phyloP scores from a whole-genome alignment of 2,888 invertebrate genomes.

The Eilema caniola region DNA sequence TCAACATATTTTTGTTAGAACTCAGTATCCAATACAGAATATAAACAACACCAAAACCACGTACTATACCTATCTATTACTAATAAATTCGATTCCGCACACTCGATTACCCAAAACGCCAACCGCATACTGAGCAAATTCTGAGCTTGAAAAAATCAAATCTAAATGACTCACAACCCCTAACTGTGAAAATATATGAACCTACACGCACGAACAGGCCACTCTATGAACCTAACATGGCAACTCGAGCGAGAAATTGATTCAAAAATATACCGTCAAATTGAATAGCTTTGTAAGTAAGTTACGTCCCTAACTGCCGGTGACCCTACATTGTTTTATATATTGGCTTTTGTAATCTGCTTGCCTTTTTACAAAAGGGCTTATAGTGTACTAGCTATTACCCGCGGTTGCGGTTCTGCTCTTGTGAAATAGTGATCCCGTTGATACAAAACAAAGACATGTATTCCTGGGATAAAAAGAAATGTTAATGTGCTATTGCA shows the following conservation, averaged over 20 bases:
- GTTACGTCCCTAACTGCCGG: constrained; percentile 43
- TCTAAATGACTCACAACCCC: constrained; percentile 41
- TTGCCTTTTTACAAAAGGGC: constrained; percentile 36
- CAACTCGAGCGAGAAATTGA: constrained; percentile 68
- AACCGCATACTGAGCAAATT: constrained; percentile 20
- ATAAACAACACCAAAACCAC: background rate
- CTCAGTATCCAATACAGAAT: background rate
- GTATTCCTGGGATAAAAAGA: background rate
- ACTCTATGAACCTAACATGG: constrained; percentile 60
- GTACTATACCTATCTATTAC: constrained; percentile 5
- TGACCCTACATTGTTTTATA: constrained; percentile 37
- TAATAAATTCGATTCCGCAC: constrained; percentile 2
- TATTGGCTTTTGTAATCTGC: constrained; percentile 18
- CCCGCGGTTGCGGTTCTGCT: background rate
- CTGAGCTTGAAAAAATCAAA: constrained; percentile 30
- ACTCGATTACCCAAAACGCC: constrained; percentile 19
- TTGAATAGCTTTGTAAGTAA: constrained; percentile 63
- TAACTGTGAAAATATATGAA: constrained; percentile 60
- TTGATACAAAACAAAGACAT: fast-evolving
- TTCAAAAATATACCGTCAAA: constrained; percentile 73
- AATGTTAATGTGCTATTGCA: too few species aligned
- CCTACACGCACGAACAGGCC: constrained; percentile 65
- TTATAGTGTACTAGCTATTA: background rate
- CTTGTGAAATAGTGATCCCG: background rate
- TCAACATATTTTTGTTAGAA: background rate